phyloP scores from a whole-genome alignment of 2,888 invertebrate genomes.

The Brachyopa scutellaris region DNA sequence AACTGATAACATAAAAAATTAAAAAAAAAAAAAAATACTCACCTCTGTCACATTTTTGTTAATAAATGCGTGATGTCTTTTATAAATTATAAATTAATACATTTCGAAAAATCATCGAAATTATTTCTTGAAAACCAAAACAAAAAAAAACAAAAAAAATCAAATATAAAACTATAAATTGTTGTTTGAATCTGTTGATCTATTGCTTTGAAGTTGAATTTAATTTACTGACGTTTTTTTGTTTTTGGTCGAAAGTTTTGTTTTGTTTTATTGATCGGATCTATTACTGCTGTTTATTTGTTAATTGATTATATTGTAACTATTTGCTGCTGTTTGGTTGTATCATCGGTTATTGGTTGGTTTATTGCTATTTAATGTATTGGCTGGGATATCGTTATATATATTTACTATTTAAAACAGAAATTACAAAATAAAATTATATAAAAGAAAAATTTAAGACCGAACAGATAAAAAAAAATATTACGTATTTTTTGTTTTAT shows the following conservation, averaged over 20 bases:
- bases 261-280: slow-evolving; percentile 44
- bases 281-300: slow-evolving; percentile 35
- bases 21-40: slow-evolving; percentile 21
- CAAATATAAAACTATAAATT: too few species aligned
- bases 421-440: not conserved
- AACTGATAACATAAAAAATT: slow-evolving; percentile 54
- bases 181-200: slow-evolving; percentile 52
- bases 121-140: not conserved
- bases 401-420: slow-evolving; percentile 27
- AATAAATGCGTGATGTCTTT: slow-evolving; percentile 52
- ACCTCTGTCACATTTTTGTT: slow-evolving; percentile 6
- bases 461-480: slow-evolving; percentile 5
- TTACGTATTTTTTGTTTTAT: slow-evolving; percentile 6
- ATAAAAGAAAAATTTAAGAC: not conserved
- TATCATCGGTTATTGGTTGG: slow-evolving; percentile 61
- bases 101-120: too few species aligned
- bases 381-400: slow-evolving; percentile 64
- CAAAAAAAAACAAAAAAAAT: too few species aligned
- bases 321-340: slow-evolving; percentile 46
- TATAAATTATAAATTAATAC: not conserved
- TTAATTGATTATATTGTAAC: slow-evolving; percentile 1
- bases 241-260: slow-evolving; percentile 30
- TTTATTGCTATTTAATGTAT: slow-evolving; percentile 60
- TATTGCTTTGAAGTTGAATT: slow-evolving; percentile 61
- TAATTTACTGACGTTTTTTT: slow-evolving; percentile 28